These are phyloP conservation scores for Dinothrombium tinctorium DNA, from an alignment of 1,140 invertebrate genomes.

Conservation along the genomic window DNA sequence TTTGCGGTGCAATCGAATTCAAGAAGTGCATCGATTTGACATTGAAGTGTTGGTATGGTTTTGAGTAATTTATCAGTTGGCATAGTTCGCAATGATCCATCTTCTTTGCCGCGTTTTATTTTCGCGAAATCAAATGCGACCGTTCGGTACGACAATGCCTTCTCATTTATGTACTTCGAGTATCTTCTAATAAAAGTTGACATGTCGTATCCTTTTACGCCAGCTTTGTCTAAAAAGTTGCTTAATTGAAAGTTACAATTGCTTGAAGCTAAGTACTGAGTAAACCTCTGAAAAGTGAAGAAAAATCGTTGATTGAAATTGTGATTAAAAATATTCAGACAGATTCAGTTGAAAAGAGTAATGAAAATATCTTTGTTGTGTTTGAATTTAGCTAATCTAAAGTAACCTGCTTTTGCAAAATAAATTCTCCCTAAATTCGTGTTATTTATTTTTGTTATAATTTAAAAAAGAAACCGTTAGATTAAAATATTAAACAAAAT, in stretches of 20 bases:
- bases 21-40: conserved; percentile 75
- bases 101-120: conserved; percentile 93
- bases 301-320: too few relatives aligned
- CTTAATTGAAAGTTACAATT: conserved; percentile 96
- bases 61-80: conserved; percentile 89
- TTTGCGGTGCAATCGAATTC: conserved; percentile 94
- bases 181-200: conserved; percentile 94
- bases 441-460: too few relatives aligned
- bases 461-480: too few relatives aligned
- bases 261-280: conserved; percentile 95
- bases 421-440: too few relatives aligned
- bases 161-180: conserved; percentile 96
- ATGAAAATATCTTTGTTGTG: too few relatives aligned
- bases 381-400: too few relatives aligned
- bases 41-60: conserved; percentile 80
- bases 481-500: too few relatives aligned
- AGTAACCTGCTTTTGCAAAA: too few relatives aligned
- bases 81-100: conserved; percentile 88
- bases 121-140: conserved; percentile 99
- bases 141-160: conserved; percentile 85
- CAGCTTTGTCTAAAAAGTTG: conserved; percentile 81
- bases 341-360: too few relatives aligned
- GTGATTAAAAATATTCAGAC: too few relatives aligned
- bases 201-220: conserved; percentile 93
- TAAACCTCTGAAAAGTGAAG: conserved; percentile 65